These are phyloP conservation scores for Agapostemon virescens DNA, from an alignment of 2,888 invertebrate species.

Conservation along the genomic window DNA sequence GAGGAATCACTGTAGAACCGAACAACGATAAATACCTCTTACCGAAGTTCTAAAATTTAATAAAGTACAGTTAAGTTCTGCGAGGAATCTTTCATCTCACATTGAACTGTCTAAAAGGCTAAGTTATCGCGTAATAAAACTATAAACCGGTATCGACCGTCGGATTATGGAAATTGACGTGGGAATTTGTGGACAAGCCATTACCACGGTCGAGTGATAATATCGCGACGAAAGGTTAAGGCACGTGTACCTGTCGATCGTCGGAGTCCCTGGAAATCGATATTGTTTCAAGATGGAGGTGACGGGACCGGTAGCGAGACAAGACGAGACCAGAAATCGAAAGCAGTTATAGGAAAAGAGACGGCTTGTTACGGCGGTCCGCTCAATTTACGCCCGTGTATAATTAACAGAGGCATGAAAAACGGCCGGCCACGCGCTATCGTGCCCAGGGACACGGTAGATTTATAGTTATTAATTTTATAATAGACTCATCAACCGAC, in stretches of 20 bases:
- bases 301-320: constrained; percentile 30
- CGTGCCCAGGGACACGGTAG: constrained; percentile 65
- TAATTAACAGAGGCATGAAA: constrained; percentile 77
- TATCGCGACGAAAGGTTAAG: not conserved
- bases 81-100: not conserved
- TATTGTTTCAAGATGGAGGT: constrained; percentile 22
- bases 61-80: not conserved
- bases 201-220: constrained; percentile 1
- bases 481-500: constrained; percentile 76
- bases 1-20: not conserved
- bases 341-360: constrained; percentile 35
- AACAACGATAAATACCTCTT: not conserved
- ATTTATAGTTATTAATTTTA: constrained; percentile 79
- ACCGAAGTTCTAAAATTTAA: not conserved
- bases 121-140: constrained; percentile 5
- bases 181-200: constrained; percentile 5
- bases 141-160: not conserved
- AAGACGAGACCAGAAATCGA: constrained; percentile 24
- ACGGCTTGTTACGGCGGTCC: constrained; percentile 72
- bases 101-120: not conserved
- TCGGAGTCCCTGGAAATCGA: constrained; percentile 6
- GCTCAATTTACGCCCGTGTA: constrained; percentile 75
- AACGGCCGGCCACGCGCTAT: constrained; percentile 77
- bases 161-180: constrained; percentile 32
- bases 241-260: constrained; percentile 9